Conservation (phyloP, 2,797 vertebrate genomes). For the Bucorvus abyssinicus region DNA sequence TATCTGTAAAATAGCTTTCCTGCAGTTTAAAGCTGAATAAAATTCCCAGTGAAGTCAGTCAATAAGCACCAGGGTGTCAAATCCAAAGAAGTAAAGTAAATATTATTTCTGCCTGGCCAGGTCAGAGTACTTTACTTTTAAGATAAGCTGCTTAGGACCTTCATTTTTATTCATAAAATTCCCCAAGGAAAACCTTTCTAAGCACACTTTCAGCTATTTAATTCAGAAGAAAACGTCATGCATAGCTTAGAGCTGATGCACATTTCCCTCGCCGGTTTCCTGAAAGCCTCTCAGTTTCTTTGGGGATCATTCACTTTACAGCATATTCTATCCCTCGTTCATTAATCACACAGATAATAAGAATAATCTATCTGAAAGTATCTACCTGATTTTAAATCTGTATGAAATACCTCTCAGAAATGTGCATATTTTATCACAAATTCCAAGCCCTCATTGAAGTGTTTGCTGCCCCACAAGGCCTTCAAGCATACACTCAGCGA, state of each 20-base stretch:
- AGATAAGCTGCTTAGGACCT: constrained; percentile 24
- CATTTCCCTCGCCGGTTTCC: constrained; percentile 44
- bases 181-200: background rate
- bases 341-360: background rate
- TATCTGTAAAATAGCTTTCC: background rate
- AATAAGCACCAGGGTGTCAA: background rate
- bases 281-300: constrained; percentile 12
- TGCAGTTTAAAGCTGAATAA: background rate
- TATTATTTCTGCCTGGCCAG: constrained; percentile 40
- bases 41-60: background rate
- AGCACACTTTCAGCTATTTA: constrained; percentile 18
- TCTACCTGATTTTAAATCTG: background rate
- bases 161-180: constrained; percentile 16
- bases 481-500: background rate
- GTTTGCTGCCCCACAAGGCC: background rate
- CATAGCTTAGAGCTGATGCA: constrained; percentile 46
- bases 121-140: constrained; percentile 7
- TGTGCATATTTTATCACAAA: background rate
- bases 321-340: background rate
- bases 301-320: background rate
- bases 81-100: constrained; percentile 6
- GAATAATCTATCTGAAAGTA: background rate
- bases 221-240: constrained; percentile 6
- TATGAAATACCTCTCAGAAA: background rate
- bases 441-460: background rate